Evolutionary conservation across 1,140 invertebrate genomes (phyloP).

Genomic region (Ephestia elutella): DNA sequence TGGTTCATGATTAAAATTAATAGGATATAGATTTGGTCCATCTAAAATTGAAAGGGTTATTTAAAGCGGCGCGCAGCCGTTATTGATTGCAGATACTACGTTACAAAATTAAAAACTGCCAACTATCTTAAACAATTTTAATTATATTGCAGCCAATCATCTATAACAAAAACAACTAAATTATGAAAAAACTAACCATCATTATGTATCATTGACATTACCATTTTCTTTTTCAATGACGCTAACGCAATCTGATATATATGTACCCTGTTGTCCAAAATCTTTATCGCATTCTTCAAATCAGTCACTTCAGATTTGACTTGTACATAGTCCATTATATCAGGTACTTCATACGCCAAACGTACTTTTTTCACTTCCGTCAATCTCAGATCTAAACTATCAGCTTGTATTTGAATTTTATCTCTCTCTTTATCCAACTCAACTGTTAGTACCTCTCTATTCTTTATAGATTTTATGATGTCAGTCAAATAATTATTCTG

Average conservation of each 20-base stretch:
- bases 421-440: slow-evolving; percentile 44
- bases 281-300: slow-evolving; percentile 67
- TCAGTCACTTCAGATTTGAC: slow-evolving; percentile 70
- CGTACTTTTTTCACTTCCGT: slow-evolving; percentile 47
- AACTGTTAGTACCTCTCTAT: slow-evolving; percentile 34
- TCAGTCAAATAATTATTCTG: slow-evolving; percentile 53
- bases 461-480: slow-evolving; percentile 45
- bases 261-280: slow-evolving; percentile 64
- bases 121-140: not conserved
- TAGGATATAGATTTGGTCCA: too few relatives aligned
- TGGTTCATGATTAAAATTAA: too few relatives aligned
- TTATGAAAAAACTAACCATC: not conserved
- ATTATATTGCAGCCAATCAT: not conserved
- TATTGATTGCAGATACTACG: too few relatives aligned
- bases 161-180: not conserved
- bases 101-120: not conserved
- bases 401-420: slow-evolving; percentile 42
- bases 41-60: too few relatives aligned
- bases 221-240: slow-evolving; percentile 47
- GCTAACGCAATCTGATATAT: slow-evolving; percentile 64
- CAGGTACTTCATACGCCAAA: slow-evolving; percentile 68
- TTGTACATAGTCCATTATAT: slow-evolving; percentile 74
- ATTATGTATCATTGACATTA: slow-evolving; percentile 20
- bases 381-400: slow-evolving; percentile 42
- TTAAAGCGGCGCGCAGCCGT: too few relatives aligned